Base-by-base conservation (phyloP, 2,797 vertebrate species). In the Lycodopsis pacificus region DNA sequence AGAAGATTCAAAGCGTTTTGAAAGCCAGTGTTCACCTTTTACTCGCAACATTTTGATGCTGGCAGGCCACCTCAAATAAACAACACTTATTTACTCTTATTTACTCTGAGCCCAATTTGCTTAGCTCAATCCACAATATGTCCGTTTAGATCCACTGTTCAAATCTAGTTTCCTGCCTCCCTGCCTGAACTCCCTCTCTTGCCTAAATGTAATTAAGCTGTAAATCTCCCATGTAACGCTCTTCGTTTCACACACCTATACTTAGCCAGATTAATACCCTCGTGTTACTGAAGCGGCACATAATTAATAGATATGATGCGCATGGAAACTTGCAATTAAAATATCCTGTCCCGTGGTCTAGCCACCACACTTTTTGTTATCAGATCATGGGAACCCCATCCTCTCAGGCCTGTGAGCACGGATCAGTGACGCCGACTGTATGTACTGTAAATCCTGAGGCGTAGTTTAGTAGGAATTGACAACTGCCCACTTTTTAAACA, bases 241-340 rank as follows among this genome's bases (percentile, higher is more conserved):
- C 81, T 84, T 85, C 27, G 19, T 88, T 92, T 89, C 85, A 91
- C 82, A 91, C 82, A 89, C 88, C 82, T 92, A 88, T 89, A 90
- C 88, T 89, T 91, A 87, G 71, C 78, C 65, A 88, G 74, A 90
- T 92, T 81, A 79, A 83, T 87, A 79, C 68, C 67, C 67, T 77
- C 62, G 85, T 87, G 79, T 88, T 80, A 76, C 81, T 65, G 75
- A 84, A 79, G 84, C 80, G 87, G 82, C 82, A 73, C 82, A 82
- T 91, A 89, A 92, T 92, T 92, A 91, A 90, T 84, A 84, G 86
- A 71, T 88, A 82, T 81, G 75, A 84, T 86, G 75, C 86, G 76
- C 76, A 75, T 70, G 48, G 80, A 88, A 87, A 85, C 76, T 32
- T 67, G 51, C 78, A 87, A 85, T 91, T 91, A 88, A 79, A 87